These are phyloP conservation scores for Priapulus caudatus DNA, from an alignment of 2,888 invertebrate species.

Conservation along the genomic window DNA sequence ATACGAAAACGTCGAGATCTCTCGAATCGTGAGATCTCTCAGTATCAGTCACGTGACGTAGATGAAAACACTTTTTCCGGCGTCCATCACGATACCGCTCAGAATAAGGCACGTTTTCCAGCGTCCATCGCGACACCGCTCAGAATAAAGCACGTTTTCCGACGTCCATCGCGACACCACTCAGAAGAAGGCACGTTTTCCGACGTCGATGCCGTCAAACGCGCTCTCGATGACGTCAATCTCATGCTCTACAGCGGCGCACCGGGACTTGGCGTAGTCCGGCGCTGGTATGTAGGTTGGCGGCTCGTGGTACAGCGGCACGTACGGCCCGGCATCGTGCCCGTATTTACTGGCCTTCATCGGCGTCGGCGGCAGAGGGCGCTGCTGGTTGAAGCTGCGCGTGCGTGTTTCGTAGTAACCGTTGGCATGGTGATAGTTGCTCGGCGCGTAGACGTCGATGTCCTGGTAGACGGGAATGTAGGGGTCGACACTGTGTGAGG, in stretches of 20 bases:
- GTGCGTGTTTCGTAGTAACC: not conserved
- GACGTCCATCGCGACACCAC: too few species aligned
- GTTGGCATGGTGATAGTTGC: not conserved
- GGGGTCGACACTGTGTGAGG: not conserved
- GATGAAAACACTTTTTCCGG: too few species aligned
- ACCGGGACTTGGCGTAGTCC: not conserved
- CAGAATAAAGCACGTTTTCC: too few species aligned
- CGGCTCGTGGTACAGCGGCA: not conserved
- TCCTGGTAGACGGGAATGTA: not conserved
- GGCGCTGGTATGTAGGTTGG: not conserved
- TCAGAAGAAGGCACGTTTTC: not conserved
- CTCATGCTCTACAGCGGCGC: not conserved
- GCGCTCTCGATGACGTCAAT: not conserved
- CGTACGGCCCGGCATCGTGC: not conserved
- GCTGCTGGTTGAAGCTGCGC: too few species aligned
- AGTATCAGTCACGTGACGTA: too few species aligned
- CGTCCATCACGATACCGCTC: too few species aligned
- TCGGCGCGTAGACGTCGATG: not conserved
- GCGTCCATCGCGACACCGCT: too few species aligned
- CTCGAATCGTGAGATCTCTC: too few species aligned
- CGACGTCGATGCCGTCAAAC: not conserved
- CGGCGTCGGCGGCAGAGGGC: too few species aligned
- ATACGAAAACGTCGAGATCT: too few species aligned
- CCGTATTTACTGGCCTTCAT: too few species aligned
- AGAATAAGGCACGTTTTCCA: too few species aligned